A percentile compares a stretch with the other conserved stretches of the same genome.
Conservation (phyloP, 2,888 invertebrate genomes). For the Limnephilus rhombicus region DNA sequence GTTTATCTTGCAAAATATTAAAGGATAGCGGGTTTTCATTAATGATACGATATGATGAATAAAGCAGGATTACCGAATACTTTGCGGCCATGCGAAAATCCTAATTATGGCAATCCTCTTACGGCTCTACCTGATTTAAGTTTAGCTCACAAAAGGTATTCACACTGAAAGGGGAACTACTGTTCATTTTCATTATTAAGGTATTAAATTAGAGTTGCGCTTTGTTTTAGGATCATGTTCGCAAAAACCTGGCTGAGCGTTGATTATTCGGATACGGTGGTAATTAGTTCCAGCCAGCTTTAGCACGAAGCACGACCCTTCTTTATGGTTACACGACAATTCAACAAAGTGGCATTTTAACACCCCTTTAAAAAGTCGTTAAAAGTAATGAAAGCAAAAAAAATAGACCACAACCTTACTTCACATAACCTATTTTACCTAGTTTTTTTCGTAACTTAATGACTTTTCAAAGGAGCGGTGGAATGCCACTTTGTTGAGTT, state of each 20-base stretch:
- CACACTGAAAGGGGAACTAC: background rate
- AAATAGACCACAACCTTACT: no score
- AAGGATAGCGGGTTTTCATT: background rate
- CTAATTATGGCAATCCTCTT: slow-evolving; percentile 13
- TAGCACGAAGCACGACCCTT: slow-evolving; percentile 32
- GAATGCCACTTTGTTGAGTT: no score
- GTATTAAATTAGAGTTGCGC: background rate
- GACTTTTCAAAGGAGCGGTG: no score
- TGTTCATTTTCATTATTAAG: background rate
- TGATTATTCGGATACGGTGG: background rate
- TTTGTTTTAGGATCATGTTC: background rate
- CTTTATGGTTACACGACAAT: background rate
- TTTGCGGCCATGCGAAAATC: slow-evolving; percentile 21
- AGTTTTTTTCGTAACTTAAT: no score
- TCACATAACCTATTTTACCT: no score
- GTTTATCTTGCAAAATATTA: background rate
- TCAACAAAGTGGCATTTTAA: no score
- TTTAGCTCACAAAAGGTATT: slow-evolving; percentile 15
- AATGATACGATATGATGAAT: background rate
- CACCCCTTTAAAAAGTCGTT: no score
- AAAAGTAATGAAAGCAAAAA: no score
- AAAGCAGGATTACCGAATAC: slow-evolving; percentile 3
- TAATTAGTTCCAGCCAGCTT: slow-evolving; percentile 44
- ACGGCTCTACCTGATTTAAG: background rate
- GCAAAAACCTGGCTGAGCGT: background rate